phyloP scores from a whole-genome alignment of 2,113 vertebrate genomes.

The Hymenochirus boettgeri region DNA sequence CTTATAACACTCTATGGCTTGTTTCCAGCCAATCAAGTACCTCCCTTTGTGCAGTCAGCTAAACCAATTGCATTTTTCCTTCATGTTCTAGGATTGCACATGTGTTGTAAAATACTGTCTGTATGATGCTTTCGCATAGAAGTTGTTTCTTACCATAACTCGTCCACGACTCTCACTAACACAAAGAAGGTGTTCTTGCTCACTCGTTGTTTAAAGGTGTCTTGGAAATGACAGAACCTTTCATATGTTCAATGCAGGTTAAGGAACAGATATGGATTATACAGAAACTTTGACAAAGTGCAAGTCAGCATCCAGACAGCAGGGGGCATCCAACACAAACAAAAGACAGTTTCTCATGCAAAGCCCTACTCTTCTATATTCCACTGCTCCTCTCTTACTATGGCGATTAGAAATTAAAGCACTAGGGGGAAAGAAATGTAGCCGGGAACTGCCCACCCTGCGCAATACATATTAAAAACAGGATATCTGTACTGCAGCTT shows the following conservation, averaged over 20 bases:
- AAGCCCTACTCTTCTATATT: background rate
- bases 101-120: too few species aligned
- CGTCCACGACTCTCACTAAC: conserved; percentile 92
- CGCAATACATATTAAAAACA: conserved; percentile 46
- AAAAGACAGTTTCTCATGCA: background rate
- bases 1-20: too few species aligned
- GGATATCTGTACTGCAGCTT: conserved; percentile 98
- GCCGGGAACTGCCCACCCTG: background rate
- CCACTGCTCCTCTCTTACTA: background rate
- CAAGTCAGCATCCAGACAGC: background rate
- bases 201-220: conserved; percentile 94
- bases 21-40: too few species aligned
- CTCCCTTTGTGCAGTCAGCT: too few species aligned
- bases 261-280: conserved; percentile 56
- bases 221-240: conserved; percentile 90
- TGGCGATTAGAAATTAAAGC: background rate
- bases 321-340: background rate
- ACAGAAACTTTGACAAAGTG: too few species aligned
- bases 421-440: background rate
- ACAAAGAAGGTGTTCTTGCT: conserved; percentile 99
- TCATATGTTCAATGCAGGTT: conserved; percentile 79
- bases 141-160: conserved; percentile 90
- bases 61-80: too few species aligned
- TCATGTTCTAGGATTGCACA: too few species aligned
- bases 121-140: too few species aligned